Percentiles rank a stretch among this genome's conserved stretches.
These are phyloP conservation scores for Rosalia funebris DNA, from an alignment of 2,888 invertebrate species.

Conservation along the genomic window DNA sequence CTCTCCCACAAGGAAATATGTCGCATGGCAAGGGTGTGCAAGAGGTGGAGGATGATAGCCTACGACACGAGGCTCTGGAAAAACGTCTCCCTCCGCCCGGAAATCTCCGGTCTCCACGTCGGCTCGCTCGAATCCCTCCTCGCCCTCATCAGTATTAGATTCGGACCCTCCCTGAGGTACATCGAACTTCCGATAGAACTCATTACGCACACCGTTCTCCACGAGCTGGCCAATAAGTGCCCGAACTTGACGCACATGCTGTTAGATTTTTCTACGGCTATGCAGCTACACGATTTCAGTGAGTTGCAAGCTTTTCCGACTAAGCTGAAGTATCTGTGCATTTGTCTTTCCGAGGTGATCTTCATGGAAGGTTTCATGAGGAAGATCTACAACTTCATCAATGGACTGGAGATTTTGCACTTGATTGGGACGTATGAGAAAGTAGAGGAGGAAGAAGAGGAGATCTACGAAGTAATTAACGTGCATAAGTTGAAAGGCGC, in stretches of 20 bases:
- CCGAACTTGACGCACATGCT: slow-evolving; percentile 96
- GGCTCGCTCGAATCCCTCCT: slow-evolving; percentile 87
- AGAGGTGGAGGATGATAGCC: slow-evolving; percentile 94
- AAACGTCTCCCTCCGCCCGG: slow-evolving; percentile 94
- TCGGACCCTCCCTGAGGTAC: slow-evolving; percentile 88
- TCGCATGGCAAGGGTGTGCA: slow-evolving; percentile 92
- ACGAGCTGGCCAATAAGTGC: slow-evolving; percentile 95
- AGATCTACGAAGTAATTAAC: slow-evolving; percentile 99
- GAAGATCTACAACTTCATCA: slow-evolving; percentile 99
- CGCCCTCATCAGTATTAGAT: slow-evolving; percentile 83
- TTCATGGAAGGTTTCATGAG: slow-evolving; percentile 99
- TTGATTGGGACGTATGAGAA: slow-evolving; percentile 98
- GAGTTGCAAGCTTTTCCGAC: slow-evolving; percentile 99
- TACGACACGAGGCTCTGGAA: slow-evolving; percentile 97
- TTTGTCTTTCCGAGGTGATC: slow-evolving; percentile 98
- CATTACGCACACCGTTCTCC: slow-evolving; percentile 95
- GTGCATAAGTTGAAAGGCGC: slow-evolving; percentile 98
- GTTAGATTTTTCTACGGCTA: slow-evolving; percentile 97
- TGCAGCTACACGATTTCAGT: slow-evolving; percentile 99
- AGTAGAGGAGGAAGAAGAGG: slow-evolving; percentile 98
- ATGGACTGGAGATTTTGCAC: slow-evolving; percentile 96
- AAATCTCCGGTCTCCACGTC: slow-evolving; percentile 94
- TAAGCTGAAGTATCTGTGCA: slow-evolving; percentile 83
- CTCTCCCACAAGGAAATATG: slow-evolving; percentile 93
- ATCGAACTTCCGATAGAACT: slow-evolving; percentile 96